Conservation (phyloP, 1,140 invertebrate genomes). For the Cardiocondyla obscurior region DNA sequence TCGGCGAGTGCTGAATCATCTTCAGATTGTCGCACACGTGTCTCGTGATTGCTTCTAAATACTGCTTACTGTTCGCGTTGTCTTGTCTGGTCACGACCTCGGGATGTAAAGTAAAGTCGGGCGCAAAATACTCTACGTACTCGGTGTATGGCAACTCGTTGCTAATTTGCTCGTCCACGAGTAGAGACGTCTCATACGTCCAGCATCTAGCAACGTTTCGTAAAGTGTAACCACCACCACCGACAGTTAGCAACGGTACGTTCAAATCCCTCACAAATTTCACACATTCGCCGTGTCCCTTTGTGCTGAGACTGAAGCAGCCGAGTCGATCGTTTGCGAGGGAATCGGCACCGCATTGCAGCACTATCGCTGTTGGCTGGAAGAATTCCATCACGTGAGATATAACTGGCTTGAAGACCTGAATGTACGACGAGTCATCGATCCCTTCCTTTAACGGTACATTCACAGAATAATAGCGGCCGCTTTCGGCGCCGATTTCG, state of each 20-base stretch:
- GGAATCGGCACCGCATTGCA: conserved; percentile 99
- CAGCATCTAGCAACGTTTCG: conserved; percentile 99
- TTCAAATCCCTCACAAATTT: conserved; percentile 97
- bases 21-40: conserved; percentile 94
- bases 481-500: conserved; percentile 96
- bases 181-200: conserved; percentile 98
- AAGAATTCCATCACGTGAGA: conserved; percentile 98
- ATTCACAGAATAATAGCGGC: conserved; percentile 98
- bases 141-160: conserved; percentile 97
- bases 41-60: conserved; percentile 92
- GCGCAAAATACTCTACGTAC: conserved; percentile 97
- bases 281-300: conserved; percentile 98
- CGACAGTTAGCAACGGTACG: conserved; percentile 96
- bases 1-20: conserved; percentile 94
- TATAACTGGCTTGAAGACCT: conserved; percentile 98
- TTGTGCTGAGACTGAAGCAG: conserved; percentile 94
- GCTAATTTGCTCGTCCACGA: conserved; percentile 95
- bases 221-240: conserved; percentile 98
- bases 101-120: conserved; percentile 96
- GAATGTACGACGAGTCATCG: conserved; percentile 96
- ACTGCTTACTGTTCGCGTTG: conserved; percentile 96
- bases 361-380: conserved; percentile 97
- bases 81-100: conserved; percentile 93
- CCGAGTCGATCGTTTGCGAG: conserved; percentile 96
- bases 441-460: conserved; percentile 98